These are phyloP conservation scores for Morphnarchus princeps DNA, from an alignment of 2,113 vertebrate species.

Conservation along the genomic window DNA sequence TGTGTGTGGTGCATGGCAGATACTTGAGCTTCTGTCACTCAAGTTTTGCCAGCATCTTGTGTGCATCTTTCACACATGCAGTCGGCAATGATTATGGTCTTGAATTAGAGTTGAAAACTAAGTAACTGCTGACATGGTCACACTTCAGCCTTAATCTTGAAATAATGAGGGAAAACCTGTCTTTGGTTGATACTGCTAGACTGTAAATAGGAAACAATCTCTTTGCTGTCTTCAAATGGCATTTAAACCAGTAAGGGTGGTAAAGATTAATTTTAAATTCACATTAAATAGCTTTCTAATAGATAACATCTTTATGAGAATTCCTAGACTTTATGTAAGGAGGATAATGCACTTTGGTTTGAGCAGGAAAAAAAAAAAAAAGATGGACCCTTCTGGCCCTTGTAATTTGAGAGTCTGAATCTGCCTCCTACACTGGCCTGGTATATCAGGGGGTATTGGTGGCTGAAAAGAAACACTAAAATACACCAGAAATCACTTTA, in stretches of 20 bases:
- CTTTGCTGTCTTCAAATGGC: background rate
- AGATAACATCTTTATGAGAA: background rate
- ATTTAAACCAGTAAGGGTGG: background rate
- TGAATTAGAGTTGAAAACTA: background rate
- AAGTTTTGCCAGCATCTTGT: background rate
- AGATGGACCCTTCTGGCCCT: background rate
- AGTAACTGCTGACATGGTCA: background rate
- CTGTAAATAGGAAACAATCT: background rate
- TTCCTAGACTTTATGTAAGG: background rate
- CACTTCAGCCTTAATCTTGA: background rate
- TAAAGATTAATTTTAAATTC: background rate
- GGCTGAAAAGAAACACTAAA: background rate
- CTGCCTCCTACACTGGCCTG: background rate
- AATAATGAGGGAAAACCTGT: background rate
- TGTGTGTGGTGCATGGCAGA: background rate
- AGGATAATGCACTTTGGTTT: background rate
- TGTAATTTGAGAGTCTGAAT: background rate
- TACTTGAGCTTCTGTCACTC: background rate
- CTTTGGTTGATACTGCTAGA: background rate
- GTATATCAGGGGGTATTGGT: background rate
- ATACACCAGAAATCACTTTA: background rate
- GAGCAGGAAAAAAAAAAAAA: background rate
- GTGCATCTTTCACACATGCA: background rate
- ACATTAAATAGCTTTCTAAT: background rate
- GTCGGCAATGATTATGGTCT: background rate